phyloP scores from a whole-genome alignment of 2,888 invertebrate genomes.

The Tetanocera ferruginea region DNA sequence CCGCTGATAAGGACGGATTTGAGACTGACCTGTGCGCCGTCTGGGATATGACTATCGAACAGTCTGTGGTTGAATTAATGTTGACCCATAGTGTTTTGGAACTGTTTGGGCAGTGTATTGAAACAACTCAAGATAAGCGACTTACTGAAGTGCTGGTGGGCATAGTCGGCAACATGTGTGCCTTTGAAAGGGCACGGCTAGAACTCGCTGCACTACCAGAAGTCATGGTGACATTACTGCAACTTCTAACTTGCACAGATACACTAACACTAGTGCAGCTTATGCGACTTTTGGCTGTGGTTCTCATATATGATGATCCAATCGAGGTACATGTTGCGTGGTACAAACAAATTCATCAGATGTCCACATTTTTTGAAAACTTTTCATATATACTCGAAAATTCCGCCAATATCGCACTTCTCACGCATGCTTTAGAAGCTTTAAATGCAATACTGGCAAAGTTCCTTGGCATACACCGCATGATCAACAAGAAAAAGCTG shows the following conservation, averaged over 20 bases:
- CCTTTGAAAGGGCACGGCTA: slow-evolving; percentile 75
- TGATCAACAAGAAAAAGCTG: slow-evolving; percentile 27
- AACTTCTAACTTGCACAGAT: slow-evolving; percentile 76
- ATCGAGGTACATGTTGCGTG: slow-evolving; percentile 62
- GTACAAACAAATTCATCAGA: slow-evolving; percentile 71
- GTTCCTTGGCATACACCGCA: slow-evolving; percentile 58
- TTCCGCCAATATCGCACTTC: slow-evolving; percentile 77
- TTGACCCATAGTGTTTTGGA: slow-evolving; percentile 78
- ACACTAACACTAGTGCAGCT: slow-evolving; percentile 81
- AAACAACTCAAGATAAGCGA: slow-evolving; percentile 75
- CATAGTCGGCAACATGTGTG: slow-evolving; percentile 87
- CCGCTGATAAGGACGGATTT: slow-evolving; percentile 72
- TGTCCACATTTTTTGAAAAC: slow-evolving; percentile 72
- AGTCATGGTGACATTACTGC: slow-evolving; percentile 73
- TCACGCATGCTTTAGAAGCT: slow-evolving; percentile 74
- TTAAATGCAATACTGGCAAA: slow-evolving; percentile 73
- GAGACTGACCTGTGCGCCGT: slow-evolving; percentile 83
- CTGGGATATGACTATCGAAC: slow-evolving; percentile 89
- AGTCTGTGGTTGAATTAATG: slow-evolving; percentile 80
- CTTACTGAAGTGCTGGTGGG: slow-evolving; percentile 86
- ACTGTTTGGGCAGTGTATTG: slow-evolving; percentile 71
- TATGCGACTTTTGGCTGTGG: slow-evolving; percentile 76
- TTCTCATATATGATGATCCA: slow-evolving; percentile 70
- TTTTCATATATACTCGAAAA: slow-evolving; percentile 81
- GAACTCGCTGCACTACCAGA: slow-evolving; percentile 73